Conservation (phyloP, 2,888 invertebrate genomes). For the Lapara coniferarum region DNA sequence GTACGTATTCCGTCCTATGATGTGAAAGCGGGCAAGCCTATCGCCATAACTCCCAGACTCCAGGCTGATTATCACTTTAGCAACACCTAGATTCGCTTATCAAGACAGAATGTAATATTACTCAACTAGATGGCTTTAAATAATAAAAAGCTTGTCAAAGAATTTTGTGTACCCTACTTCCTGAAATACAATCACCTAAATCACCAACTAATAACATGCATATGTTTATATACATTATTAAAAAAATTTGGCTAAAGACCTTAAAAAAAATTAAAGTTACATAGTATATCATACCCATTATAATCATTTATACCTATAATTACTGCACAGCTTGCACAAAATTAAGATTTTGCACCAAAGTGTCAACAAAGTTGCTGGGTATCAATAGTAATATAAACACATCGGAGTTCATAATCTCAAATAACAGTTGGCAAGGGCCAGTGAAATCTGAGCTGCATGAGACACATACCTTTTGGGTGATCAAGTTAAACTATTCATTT, state of each 20-base stretch:
- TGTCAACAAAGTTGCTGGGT: background rate
- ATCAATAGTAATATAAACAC: background rate
- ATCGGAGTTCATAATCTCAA: conserved; percentile 5
- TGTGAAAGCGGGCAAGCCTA: too few relatives aligned
- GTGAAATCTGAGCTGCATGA: conserved; percentile 4
- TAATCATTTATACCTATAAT: background rate
- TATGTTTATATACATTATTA: background rate
- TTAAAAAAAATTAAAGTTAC: background rate
- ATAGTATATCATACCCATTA: background rate
- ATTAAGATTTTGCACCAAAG: background rate
- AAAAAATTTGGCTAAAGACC: background rate
- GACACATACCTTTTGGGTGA: conserved; percentile 12
- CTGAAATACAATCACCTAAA: background rate
- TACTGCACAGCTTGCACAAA: background rate
- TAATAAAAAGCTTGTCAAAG: background rate
- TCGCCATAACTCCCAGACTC: background rate
- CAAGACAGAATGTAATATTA: background rate
- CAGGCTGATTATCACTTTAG: too few relatives aligned
- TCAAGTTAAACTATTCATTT: conserved; percentile 15
- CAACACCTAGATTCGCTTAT: background rate
- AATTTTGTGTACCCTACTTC: background rate
- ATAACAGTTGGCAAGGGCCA: conserved; percentile 10
- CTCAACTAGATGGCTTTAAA: background rate
- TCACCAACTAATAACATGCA: background rate
- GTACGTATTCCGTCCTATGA: too few relatives aligned